A percentile compares a stretch with the other conserved stretches of the same genome.
These are phyloP conservation scores for Alauda arvensis DNA, from an alignment of 2,797 vertebrate genomes.

Conservation along the genomic window DNA sequence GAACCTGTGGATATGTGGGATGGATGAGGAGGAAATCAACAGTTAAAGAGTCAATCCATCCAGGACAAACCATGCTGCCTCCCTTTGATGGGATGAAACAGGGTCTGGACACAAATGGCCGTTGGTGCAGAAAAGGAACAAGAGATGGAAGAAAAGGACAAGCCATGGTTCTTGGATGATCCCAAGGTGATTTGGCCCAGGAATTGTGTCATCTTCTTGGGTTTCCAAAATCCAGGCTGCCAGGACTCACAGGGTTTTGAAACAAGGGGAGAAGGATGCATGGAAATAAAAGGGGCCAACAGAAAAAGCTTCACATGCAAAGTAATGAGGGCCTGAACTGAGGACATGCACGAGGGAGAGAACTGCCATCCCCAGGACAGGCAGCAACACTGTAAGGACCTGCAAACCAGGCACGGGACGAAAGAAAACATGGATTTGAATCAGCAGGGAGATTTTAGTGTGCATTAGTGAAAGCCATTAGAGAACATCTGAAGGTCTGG, in stretches of 20 bases:
- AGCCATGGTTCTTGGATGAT: not conserved
- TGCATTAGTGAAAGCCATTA: not conserved
- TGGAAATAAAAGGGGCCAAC: not conserved
- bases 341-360: fast-evolving
- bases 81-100: not conserved
- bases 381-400: not conserved
- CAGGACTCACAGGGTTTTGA: not conserved
- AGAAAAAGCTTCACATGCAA: not conserved
- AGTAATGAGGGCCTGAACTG: not conserved
- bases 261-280: not conserved
- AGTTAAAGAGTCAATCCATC: not conserved
- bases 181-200: not conserved
- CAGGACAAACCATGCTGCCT: not conserved
- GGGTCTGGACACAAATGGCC: not conserved
- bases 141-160: not conserved
- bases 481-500: not conserved
- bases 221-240: not conserved
- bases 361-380: not conserved
- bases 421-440: not conserved
- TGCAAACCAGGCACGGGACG: not conserved
- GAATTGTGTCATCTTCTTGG: not conserved
- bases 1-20: not conserved
- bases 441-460: not conserved
- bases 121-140: not conserved
- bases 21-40: not conserved